Evolutionary conservation across 2,113 vertebrate species (phyloP).

Genomic region (Anseranas semipalmata): DNA sequence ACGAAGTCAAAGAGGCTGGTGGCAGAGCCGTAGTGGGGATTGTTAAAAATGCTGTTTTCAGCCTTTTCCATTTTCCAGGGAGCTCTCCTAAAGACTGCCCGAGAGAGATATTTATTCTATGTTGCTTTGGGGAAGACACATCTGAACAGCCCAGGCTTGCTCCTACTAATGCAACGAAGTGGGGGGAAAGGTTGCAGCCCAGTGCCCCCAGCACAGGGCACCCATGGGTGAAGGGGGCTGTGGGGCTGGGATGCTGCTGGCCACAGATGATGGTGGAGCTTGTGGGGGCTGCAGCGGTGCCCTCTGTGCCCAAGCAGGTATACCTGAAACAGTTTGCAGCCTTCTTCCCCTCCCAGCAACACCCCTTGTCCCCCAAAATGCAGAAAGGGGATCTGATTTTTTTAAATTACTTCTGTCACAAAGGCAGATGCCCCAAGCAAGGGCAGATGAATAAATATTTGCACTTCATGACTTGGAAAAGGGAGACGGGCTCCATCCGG

Average conservation of each 20-base stretch:
- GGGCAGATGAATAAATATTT: not conserved
- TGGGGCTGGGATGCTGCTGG: not conserved
- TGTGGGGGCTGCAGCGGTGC: not conserved
- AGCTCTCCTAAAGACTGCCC: slow-evolving; percentile 29
- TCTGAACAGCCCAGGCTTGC: not conserved
- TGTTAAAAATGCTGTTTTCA: slow-evolving; percentile 46
- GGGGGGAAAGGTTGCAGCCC: not conserved
- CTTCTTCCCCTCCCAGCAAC: not conserved
- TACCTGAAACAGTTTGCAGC: not conserved
- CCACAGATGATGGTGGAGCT: fast-evolving
- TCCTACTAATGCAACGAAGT: not conserved
- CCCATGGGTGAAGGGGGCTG: not conserved
- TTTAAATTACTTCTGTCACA: not conserved
- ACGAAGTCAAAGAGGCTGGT: slow-evolving; percentile 28
- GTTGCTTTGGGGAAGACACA: slow-evolving; percentile 9
- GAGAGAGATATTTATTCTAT: slow-evolving; percentile 23
- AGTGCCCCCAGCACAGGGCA: not conserved
- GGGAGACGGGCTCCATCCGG: not conserved
- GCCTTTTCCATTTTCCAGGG: slow-evolving; percentile 32
- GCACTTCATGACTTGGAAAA: not conserved
- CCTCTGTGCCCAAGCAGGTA: not conserved
- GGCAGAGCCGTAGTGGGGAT: not conserved
- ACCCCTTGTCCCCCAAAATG: not conserved
- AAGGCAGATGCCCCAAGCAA: not conserved
- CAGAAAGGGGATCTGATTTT: not conserved